Evolutionary conservation across 2,888 invertebrate species (phyloP).

Genomic region (Drosophila subquinaria): DNA sequence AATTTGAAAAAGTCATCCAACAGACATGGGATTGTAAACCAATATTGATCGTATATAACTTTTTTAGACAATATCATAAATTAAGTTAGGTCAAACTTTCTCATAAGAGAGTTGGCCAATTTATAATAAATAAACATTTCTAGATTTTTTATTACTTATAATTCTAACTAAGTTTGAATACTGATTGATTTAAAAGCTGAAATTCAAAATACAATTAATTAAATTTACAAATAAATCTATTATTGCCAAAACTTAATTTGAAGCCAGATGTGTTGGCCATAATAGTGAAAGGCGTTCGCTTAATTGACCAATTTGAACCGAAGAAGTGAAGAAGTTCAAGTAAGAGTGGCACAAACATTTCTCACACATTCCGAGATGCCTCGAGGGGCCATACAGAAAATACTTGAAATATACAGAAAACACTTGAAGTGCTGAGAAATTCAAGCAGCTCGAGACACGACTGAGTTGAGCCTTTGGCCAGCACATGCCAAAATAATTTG

Average conservation of each 20-base stretch:
- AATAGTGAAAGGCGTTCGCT: slow-evolving; percentile 50
- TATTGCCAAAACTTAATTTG: slow-evolving; percentile 10
- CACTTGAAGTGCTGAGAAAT: slow-evolving; percentile 62
- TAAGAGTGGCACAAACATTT: slow-evolving; percentile 40
- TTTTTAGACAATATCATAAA: slow-evolving; percentile 29
- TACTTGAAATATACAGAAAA: slow-evolving; percentile 54
- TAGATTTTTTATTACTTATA: background rate
- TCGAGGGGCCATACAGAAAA: slow-evolving; percentile 24
- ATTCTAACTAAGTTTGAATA: too few species aligned
- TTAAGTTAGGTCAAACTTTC: background rate
- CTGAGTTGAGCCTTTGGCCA: slow-evolving; percentile 19
- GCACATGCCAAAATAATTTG: slow-evolving; percentile 63
- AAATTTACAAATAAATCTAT: slow-evolving; percentile 35
- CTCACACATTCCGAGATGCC: slow-evolving; percentile 53
- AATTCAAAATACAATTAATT: slow-evolving; percentile 8
- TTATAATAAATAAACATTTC: background rate
- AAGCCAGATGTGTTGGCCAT: slow-evolving; percentile 4
- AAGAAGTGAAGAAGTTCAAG: slow-evolving; percentile 16
- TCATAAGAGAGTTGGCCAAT: background rate
- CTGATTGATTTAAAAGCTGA: too few species aligned
- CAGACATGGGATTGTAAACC: slow-evolving; percentile 31
- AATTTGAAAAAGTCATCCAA: slow-evolving; percentile 21
- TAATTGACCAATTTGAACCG: slow-evolving; percentile 57
- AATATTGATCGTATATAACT: slow-evolving; percentile 30
- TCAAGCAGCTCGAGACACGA: slow-evolving; percentile 45